Conservation (phyloP, 2,113 vertebrate genomes). For the Cichladusa arquata region DNA sequence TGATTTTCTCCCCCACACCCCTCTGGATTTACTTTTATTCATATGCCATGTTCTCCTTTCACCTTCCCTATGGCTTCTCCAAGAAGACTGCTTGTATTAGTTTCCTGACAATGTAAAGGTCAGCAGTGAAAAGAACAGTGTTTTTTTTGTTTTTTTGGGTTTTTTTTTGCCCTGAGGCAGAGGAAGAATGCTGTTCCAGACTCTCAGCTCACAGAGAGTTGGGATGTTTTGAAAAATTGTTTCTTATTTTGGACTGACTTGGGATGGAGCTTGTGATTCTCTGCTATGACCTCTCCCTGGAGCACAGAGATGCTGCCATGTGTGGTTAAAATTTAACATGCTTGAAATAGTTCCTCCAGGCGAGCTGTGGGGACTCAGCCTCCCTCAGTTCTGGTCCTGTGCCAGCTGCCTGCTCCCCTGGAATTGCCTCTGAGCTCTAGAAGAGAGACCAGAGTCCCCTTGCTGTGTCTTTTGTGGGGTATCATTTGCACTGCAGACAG, state of each 20-base stretch:
- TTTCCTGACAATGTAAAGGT: slow-evolving; percentile 13
- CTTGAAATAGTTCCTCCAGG: slow-evolving; percentile 32
- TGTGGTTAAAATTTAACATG: slow-evolving; percentile 38
- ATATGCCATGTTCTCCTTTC: background rate
- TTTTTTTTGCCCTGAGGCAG: background rate
- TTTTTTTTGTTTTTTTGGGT: background rate
- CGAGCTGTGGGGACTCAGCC: background rate
- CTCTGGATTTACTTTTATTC: background rate
- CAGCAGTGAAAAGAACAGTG: background rate
- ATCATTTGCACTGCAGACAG: background rate
- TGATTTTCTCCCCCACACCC: background rate
- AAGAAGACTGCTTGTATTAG: background rate
- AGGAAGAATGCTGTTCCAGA: background rate
- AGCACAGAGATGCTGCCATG: background rate
- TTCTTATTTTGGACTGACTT: slow-evolving; percentile 43
- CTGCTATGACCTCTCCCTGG: slow-evolving; percentile 10
- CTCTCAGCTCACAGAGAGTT: background rate
- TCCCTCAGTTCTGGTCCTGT: background rate
- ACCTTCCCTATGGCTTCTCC: background rate
- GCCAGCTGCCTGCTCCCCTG: slow-evolving; percentile 11
- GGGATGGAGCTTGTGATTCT: slow-evolving; percentile 11
- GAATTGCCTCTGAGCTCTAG: background rate
- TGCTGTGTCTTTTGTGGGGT: background rate
- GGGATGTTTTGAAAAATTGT: slow-evolving; percentile 19
- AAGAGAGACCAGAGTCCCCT: background rate